Base-by-base conservation (phyloP, 2,113 vertebrate genomes). In the Silurus asotus region DNA sequence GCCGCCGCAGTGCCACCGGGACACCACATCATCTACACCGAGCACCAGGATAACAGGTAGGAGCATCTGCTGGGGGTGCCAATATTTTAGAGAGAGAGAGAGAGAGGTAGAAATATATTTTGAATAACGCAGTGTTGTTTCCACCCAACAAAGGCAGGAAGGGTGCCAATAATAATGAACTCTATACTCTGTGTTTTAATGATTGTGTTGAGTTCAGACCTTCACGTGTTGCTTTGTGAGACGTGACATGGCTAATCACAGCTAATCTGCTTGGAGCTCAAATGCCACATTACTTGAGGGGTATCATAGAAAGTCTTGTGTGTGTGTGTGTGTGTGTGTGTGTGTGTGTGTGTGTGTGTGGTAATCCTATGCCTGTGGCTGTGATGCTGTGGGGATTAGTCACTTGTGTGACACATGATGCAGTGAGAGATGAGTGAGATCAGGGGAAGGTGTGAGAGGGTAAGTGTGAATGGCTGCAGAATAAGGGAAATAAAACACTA, bases 21-120 rank as follows among this genome's bases (percentile, higher is more conserved):
- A 69, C 93, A 94, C 87, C 92, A 92, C 1, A 88, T 92, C 88
- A 91, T 95, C 90, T 93, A 94, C 20, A 59, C 89, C 0, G 93
- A 94, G 13, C 89, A 89, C 25, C 91, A 92, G 45, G 94, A 95
- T 37, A 92, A 95, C 5, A 85, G 94, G 95, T 96, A 93, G 4
- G 8, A 8, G 1, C 45, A 49, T 8, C 19, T 20, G 9, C 70
- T 0, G 70, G 17, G 37, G 70, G 70, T 48, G 19, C 37, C 15
- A 48, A 49, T 48, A 74, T 8, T 45, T 45, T 19, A 72, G 28
- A 49, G 37, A 72, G 28, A 8, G 14, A 15, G 6, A 6, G 28
- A 6, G 14, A 17, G 28, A 45, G 37, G 19, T 0, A 45, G 25
- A 28, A 1, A 14, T 6, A 70, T 61, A 20, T 6, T 61, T 20